A percentile compares a stretch with the other conserved stretches of the same genome.
Conservation (phyloP, 2,888 invertebrate species). For the Athalia rosae region DNA sequence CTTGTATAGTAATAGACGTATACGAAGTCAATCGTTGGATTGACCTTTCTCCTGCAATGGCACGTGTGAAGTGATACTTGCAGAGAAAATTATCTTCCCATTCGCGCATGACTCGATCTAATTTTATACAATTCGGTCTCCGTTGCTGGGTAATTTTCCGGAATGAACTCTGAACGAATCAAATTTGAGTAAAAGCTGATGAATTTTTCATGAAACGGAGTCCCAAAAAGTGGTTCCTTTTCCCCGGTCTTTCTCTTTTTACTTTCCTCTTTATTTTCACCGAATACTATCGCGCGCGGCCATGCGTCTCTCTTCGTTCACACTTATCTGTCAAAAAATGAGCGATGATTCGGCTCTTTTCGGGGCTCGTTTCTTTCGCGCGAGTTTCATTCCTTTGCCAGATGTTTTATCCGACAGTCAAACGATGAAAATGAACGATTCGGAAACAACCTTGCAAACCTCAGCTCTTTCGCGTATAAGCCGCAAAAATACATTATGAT, state of each 20-base stretch:
- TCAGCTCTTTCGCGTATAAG: too few species aligned
- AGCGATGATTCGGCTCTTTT: slow-evolving; percentile 3
- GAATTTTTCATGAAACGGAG: too few species aligned
- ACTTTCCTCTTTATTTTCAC: not conserved
- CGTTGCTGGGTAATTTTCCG: too few species aligned
- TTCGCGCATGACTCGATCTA: not conserved
- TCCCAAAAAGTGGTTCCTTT: not conserved
- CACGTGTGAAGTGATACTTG: too few species aligned
- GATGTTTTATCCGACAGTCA: slow-evolving; percentile 4
- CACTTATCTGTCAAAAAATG: slow-evolving; percentile 14
- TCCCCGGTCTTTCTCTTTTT: not conserved
- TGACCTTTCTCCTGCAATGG: not conserved
- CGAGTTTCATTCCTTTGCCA: slow-evolving; percentile 10
- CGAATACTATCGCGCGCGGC: not conserved
- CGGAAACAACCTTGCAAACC: not conserved
- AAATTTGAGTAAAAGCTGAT: too few species aligned
- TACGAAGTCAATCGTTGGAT: slow-evolving; percentile 30
- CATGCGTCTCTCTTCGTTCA: slow-evolving; percentile 2
- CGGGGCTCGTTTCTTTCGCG: slow-evolving; percentile 1
- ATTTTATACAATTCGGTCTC: not conserved
- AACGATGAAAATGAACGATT: slow-evolving; percentile 1
- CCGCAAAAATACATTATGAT: too few species aligned
- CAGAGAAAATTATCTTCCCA: not conserved
- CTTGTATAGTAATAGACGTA: not conserved
- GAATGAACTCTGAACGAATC: too few species aligned